These are phyloP conservation scores for Lanistes nyassanus DNA, from an alignment of 1,140 invertebrate species.

Conservation along the genomic window DNA sequence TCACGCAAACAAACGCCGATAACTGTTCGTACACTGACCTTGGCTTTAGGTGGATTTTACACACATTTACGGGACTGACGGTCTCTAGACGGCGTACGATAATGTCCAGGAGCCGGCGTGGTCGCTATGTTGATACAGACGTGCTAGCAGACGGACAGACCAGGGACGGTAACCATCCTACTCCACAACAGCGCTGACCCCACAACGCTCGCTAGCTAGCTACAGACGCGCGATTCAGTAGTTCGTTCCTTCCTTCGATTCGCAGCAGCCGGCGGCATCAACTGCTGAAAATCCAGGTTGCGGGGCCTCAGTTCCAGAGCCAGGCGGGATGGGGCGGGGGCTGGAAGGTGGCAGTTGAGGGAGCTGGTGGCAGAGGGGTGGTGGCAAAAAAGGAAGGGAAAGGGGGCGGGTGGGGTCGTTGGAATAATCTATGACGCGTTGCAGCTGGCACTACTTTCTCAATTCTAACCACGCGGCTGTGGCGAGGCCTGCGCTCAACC, in stretches of 20 bases:
- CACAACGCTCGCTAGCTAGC: too few species aligned
- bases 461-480: too few species aligned
- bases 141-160: too few species aligned
- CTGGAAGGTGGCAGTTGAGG: neutral
- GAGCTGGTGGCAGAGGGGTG: neutral
- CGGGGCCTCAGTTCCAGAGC: conserved; percentile 14
- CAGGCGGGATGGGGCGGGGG: neutral
- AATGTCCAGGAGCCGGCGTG: too few species aligned
- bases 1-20: conserved; percentile 7
- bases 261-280: neutral
- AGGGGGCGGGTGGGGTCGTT: conserved; percentile 10
- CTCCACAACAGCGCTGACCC: too few species aligned
- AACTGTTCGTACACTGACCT: neutral
- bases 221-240: too few species aligned
- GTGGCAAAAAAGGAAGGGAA: neutral
- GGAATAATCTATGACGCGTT: conserved; percentile 23
- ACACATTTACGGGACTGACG: too few species aligned
- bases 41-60: neutral
- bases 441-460: neutral
- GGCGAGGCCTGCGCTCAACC: too few species aligned
- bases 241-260: too few species aligned
- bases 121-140: too few species aligned
- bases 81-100: too few species aligned
- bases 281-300: conserved; percentile 19
- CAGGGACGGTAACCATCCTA: too few species aligned